phyloP scores from a whole-genome alignment of 2,113 vertebrate species.

The Chloebia gouldiae region DNA sequence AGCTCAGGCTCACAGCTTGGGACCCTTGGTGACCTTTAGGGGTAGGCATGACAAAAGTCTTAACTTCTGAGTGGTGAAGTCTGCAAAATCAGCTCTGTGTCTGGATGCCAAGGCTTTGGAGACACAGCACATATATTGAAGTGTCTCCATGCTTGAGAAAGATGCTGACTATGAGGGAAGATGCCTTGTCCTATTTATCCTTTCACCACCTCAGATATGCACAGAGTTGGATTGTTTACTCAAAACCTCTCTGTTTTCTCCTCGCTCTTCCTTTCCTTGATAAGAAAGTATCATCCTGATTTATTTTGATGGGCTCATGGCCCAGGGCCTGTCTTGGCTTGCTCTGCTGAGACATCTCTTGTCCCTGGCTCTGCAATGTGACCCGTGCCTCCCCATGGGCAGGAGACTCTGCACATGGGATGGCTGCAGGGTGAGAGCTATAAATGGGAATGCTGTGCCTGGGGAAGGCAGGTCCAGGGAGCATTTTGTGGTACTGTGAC shows the following conservation, averaged over 20 bases:
- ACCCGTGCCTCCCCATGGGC: rapidly evolving
- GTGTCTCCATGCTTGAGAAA: not conserved
- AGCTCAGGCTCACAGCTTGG: not conserved
- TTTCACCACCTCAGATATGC: not conserved
- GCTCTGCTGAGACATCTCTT: not conserved
- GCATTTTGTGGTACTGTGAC: not conserved
- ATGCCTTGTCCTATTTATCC: not conserved
- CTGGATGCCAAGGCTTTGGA: not conserved
- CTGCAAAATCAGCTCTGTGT: not conserved
- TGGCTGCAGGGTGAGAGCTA: not conserved
- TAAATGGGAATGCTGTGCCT: not conserved
- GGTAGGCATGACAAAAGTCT: not conserved
- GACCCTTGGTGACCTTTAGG: not conserved
- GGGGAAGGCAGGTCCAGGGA: not conserved
- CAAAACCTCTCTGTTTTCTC: not conserved
- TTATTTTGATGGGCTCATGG: not conserved
- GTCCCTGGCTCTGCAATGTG: not conserved
- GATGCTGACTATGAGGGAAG: not conserved
- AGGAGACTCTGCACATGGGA: not conserved
- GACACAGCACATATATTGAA: not conserved
- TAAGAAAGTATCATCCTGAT: not conserved
- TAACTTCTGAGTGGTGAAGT: not conserved
- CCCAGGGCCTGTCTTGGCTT: not conserved
- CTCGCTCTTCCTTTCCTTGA: not conserved
- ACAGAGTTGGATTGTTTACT: not conserved